A percentile compares a stretch with the other conserved stretches of the same genome.
Conservation (phyloP, 2,797 vertebrate species). For the Bovichtus diacanthus region DNA sequence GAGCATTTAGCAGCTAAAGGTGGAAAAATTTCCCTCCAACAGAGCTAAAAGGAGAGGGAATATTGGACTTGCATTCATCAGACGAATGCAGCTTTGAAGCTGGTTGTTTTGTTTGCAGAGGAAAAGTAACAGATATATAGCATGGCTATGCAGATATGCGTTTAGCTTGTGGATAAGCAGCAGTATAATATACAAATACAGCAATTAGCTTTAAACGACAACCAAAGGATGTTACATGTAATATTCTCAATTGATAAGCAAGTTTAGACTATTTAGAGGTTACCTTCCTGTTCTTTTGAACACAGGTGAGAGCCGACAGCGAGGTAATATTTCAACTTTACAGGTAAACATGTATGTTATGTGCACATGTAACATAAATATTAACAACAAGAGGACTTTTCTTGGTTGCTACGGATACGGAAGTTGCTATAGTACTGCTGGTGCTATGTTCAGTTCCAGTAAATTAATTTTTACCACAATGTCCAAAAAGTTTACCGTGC, state of each 20-base stretch:
- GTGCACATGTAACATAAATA: slow-evolving; percentile 9
- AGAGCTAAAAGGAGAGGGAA: too few species aligned
- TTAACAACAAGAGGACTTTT: not conserved
- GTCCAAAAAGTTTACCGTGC: too few species aligned
- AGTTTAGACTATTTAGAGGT: not conserved
- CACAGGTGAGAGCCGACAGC: not conserved
- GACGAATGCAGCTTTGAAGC: too few species aligned
- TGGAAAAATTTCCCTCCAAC: too few species aligned
- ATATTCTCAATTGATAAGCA: not conserved
- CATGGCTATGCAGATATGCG: not conserved
- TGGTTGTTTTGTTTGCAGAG: too few species aligned
- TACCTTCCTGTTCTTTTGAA: slow-evolving; percentile 14
- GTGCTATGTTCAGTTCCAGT: not conserved
- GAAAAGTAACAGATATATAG: too few species aligned
- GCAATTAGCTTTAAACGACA: not conserved
- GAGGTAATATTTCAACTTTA: not conserved
- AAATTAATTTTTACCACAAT: too few species aligned
- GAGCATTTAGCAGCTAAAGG: too few species aligned
- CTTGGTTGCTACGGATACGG: slow-evolving; percentile 26
- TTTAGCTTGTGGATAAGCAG: not conserved
- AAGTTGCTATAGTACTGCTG: not conserved
- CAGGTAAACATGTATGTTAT: not conserved
- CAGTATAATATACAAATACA: not conserved
- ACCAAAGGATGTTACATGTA: not conserved
- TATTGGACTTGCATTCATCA: too few species aligned